Evolutionary conservation across 2,113 vertebrate species (phyloP).

Genomic region (Atractosteus spatula): DNA sequence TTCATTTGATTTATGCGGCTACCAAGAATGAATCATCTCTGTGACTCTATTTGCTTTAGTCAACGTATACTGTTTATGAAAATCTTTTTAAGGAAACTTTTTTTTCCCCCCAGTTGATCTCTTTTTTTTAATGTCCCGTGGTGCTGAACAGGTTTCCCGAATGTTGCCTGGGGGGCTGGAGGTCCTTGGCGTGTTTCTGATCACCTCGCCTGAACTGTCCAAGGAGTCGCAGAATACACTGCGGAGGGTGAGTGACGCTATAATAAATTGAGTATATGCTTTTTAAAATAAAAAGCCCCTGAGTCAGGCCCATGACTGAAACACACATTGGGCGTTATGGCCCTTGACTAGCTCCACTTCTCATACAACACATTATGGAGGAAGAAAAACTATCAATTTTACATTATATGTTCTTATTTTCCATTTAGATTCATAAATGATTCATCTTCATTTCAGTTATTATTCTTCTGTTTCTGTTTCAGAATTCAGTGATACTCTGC

Average conservation of each 20-base stretch:
- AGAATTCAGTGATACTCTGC: too few relatives aligned
- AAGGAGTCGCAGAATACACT: constrained; percentile 75
- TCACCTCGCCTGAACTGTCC: constrained; percentile 68
- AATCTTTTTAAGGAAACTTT: background rate
- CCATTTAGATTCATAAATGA: background rate
- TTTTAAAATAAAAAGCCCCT: too few relatives aligned
- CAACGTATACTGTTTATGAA: background rate
- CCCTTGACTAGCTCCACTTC: too few relatives aligned
- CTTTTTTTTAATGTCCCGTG: constrained; percentile 27
- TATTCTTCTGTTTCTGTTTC: too few relatives aligned
- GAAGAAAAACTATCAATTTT: background rate
- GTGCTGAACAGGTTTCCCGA: constrained; percentile 73
- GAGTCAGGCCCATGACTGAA: too few relatives aligned
- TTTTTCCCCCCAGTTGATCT: background rate
- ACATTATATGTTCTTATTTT: background rate
- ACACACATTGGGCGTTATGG: too few relatives aligned
- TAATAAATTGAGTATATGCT: background rate
- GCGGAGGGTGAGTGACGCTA: constrained; percentile 65
- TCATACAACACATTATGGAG: background rate
- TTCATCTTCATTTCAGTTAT: background rate
- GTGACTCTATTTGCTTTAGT: too few relatives aligned
- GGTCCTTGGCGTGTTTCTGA: constrained; percentile 82
- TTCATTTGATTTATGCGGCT: too few relatives aligned
- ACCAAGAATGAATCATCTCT: too few relatives aligned
- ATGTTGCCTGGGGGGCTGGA: constrained; percentile 88